Conservation (phyloP, 2,888 invertebrate genomes). For the Athetis lepigone region DNA sequence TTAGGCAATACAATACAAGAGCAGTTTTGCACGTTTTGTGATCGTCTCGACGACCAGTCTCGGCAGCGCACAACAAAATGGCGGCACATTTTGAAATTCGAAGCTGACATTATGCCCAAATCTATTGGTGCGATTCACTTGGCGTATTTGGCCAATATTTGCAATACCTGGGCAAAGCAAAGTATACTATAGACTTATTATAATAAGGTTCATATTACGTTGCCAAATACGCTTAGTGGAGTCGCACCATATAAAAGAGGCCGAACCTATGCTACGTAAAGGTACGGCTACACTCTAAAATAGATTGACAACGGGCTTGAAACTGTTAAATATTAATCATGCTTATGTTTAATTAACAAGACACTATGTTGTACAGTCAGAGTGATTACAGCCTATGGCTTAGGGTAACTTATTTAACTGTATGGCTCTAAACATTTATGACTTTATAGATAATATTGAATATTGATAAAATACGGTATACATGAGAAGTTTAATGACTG, state of each 20-base stretch:
- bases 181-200: too few species aligned
- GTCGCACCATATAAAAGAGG: too few species aligned
- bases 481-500: constrained; percentile 19
- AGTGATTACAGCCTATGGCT: constrained; percentile 21
- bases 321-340: constrained; percentile 27
- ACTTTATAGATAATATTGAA: constrained; percentile 23
- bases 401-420: constrained; percentile 21
- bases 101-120: constrained; percentile 35
- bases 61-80: constrained; percentile 31
- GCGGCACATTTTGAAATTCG: constrained; percentile 20
- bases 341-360: constrained; percentile 1
- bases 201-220: too few species aligned
- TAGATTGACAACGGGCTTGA: constrained; percentile 15
- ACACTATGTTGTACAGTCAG: constrained; percentile 37
- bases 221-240: too few species aligned
- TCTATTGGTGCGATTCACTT: too few species aligned
- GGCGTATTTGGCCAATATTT: too few species aligned
- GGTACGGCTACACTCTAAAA: constrained; percentile 23
- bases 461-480: constrained; percentile 26
- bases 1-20: too few species aligned
- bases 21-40: neutral
- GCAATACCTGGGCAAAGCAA: too few species aligned
- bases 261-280: constrained; percentile 35
- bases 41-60: constrained; percentile 15
- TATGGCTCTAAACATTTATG: constrained; percentile 33